Base-by-base conservation (phyloP, 2,797 vertebrate species). In the Oceanodroma leucorhoa region DNA sequence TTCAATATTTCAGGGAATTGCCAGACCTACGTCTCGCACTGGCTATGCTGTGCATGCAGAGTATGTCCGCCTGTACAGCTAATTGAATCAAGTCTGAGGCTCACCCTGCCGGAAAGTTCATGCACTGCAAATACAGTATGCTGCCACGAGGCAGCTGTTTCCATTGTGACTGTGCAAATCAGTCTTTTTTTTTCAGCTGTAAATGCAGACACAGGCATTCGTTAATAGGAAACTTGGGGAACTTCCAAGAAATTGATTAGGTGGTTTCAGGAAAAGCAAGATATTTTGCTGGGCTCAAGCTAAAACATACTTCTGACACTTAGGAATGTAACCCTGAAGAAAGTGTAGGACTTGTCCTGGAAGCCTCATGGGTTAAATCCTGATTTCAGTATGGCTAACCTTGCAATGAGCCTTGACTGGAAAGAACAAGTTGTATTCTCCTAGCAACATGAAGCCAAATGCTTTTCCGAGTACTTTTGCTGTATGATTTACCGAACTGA, bases 131-230 rank as follows among this genome's bases (percentile, higher is more conserved):
- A 70, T 10, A 24, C 3, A 15, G 26, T 10, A 12, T 2, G 13
- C 34, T 34, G 75, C 32, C n/a, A 51, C 2, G 1, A 21, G 46
- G 57, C 57, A 45, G 73, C 53, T 65, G 24, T 22, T 54, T 23
- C n/a, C 62, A 41, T 14, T 19, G 17, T 30, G 19, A 54, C 24
- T 7, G 1, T 17, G 41, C 57, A 60, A 43, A 65, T 34, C 32
- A 14, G 27, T 10, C 36, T 8, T 36, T 41, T n/a, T 57, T 34
- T 60, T 43, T 45, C 40, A 64, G 40, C 24, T 88, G 78, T 51
- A 85, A 65, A 71, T 5, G 27, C 53, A 36, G n/a, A 58, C 5
- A 14, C 14, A 57, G 0, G 0, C 23, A 16, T 58, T 85, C 1
- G 0, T 38, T 58, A 43, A 34, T 0, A 71, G 64, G 32, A 65